phyloP scores from a whole-genome alignment of 2,113 vertebrate species.

The Perccottus glenii region DNA sequence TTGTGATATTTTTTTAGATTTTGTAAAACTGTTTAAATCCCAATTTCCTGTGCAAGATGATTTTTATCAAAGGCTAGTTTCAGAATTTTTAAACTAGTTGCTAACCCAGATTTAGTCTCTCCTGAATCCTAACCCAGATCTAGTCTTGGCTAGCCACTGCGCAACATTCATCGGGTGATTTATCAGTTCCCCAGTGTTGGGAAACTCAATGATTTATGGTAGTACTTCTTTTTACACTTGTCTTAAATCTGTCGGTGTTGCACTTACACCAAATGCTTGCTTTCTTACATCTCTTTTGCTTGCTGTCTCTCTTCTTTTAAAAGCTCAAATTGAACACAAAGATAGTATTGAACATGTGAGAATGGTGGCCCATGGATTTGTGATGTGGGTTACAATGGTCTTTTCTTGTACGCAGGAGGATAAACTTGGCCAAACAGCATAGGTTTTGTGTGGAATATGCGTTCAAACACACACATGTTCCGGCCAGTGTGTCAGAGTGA shows the following conservation, averaged over 20 bases:
- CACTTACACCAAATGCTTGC: conserved; percentile 3
- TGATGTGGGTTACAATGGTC: neutral
- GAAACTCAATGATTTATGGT: conserved; percentile 56
- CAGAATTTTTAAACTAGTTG: conserved; percentile 56
- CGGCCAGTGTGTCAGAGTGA: conserved; percentile 37
- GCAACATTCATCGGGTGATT: conserved; percentile 34
- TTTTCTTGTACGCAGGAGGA: neutral
- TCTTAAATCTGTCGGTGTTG: conserved; percentile 37
- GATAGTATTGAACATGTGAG: neutral
- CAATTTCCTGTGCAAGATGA: conserved; percentile 42
- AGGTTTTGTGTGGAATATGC: conserved; percentile 8
- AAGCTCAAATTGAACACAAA: conserved; percentile 15
- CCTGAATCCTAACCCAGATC: conserved; percentile 58
- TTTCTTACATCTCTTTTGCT: conserved; percentile 13
- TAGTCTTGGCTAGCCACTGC: conserved; percentile 33
- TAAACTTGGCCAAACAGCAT: neutral
- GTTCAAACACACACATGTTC: conserved; percentile 21
- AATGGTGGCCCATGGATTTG: neutral
- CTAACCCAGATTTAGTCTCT: conserved; percentile 60
- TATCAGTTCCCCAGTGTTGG: conserved; percentile 46
- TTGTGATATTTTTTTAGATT: too few species aligned
- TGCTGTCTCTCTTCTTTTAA: conserved; percentile 11
- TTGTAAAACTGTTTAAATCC: conserved; percentile 12
- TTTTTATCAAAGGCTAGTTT: conserved; percentile 44
- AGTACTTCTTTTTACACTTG: conserved; percentile 7